phyloP scores from a whole-genome alignment of 2,797 vertebrate genomes.

The Periparus ater region DNA sequence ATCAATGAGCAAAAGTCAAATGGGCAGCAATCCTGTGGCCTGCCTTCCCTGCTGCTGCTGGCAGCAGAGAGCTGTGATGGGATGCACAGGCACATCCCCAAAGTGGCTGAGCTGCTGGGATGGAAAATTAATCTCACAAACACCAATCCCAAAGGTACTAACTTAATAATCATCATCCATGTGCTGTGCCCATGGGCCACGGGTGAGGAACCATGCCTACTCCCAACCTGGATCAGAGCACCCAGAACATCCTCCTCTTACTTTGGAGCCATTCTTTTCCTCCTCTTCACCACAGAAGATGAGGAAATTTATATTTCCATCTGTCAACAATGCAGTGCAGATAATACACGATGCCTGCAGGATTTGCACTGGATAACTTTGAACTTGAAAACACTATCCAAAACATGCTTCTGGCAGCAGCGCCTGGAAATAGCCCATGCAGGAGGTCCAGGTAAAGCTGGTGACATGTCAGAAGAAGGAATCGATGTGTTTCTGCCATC shows the following conservation, averaged over 20 bases:
- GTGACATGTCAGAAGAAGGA: background rate
- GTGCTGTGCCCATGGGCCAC: background rate
- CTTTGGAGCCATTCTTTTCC: background rate
- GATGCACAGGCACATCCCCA: background rate
- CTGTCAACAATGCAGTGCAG: background rate
- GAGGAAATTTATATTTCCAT: background rate
- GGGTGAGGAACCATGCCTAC: background rate
- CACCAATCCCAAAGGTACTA: background rate
- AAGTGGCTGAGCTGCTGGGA: background rate
- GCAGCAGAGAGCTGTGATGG: background rate
- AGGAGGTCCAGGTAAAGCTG: background rate
- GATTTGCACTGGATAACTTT: background rate
- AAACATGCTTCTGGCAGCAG: background rate
- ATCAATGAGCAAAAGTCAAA: background rate
- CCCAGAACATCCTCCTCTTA: background rate
- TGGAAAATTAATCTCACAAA: background rate
- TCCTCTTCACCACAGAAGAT: background rate
- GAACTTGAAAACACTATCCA: background rate
- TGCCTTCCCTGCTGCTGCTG: background rate
- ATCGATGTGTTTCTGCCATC: background rate
- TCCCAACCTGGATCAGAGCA: background rate
- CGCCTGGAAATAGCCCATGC: background rate
- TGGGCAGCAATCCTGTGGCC: fast-evolving
- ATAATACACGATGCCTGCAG: background rate
- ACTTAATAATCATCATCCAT: background rate